Conservation (phyloP, 2,113 vertebrate genomes). For the Anhinga rufa region DNA sequence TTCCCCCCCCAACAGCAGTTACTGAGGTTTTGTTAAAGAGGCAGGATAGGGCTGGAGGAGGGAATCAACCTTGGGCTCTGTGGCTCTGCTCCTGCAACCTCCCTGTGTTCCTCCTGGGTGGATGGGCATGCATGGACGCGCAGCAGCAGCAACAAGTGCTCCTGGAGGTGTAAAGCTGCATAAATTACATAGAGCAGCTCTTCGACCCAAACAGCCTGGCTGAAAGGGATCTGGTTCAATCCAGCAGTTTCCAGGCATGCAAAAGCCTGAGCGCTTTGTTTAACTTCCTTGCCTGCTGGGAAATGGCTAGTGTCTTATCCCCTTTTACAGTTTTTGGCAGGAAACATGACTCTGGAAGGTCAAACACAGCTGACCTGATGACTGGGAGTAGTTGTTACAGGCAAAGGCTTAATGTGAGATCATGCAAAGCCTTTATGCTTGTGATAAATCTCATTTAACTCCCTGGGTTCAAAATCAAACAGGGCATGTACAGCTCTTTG, state of each 20-base stretch:
- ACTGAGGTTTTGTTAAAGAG: background rate
- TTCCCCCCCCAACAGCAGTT: background rate
- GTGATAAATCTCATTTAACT: background rate
- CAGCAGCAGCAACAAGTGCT: background rate
- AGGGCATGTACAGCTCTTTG: background rate
- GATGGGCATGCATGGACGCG: background rate
- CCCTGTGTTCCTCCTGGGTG: fast-evolving
- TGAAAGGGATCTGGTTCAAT: background rate
- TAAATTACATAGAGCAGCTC: background rate
- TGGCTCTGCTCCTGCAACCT: background rate
- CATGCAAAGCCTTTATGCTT: background rate
- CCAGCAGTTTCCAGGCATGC: background rate
- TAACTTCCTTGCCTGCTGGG: slow-evolving; percentile 35
- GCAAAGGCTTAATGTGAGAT: background rate
- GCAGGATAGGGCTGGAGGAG: background rate
- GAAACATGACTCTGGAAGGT: slow-evolving; percentile 17
- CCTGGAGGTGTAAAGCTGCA: background rate
- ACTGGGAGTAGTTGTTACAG: background rate
- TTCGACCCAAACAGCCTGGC: background rate
- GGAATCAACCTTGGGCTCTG: background rate
- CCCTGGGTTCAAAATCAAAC: background rate
- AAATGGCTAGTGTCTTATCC: background rate
- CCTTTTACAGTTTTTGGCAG: slow-evolving; percentile 4
- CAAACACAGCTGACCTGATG: background rate
- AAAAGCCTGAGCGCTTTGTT: background rate